Evolutionary conservation across 1,140 invertebrate species (phyloP).

Genomic region (Nasonia vitripennis): DNA sequence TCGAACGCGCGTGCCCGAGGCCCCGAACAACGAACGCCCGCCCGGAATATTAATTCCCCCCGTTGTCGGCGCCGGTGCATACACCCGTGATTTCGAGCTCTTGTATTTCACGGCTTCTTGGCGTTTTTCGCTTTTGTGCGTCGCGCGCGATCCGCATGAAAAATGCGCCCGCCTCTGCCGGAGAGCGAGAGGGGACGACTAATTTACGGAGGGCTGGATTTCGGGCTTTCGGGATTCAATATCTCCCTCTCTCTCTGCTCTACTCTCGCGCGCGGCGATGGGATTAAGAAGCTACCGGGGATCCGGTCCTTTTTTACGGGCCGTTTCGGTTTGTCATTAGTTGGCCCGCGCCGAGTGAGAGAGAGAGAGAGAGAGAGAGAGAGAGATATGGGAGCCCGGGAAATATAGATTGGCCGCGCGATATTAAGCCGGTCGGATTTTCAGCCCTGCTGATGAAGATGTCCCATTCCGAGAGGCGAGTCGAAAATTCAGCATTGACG

Average conservation of each 20-base stretch:
- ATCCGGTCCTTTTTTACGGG: neutral
- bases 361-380: too few relatives aligned
- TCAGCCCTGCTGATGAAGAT: neutral
- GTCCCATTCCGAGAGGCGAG: neutral
- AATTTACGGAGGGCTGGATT: conserved; percentile 27
- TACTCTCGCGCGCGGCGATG: too few relatives aligned
- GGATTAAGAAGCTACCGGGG: conserved; percentile 8
- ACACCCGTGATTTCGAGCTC: conserved; percentile 9
- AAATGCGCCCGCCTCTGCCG: neutral
- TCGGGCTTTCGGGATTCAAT: conserved; percentile 31
- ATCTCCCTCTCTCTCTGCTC: neutral
- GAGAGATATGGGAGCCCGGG: neutral
- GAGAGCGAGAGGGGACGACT: neutral
- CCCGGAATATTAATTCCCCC: conserved; percentile 45
- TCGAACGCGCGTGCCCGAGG: conserved; percentile 28
- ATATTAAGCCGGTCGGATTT: neutral
- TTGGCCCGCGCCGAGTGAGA: neutral
- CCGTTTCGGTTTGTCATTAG: conserved; percentile 13
- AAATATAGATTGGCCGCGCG: neutral
- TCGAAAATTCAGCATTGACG: neutral
- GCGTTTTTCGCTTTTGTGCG: neutral
- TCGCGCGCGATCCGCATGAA: neutral
- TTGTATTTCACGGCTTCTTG: conserved; percentile 26
- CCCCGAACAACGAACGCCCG: neutral
- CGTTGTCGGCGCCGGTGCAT: neutral